phyloP scores from a whole-genome alignment of 2,113 vertebrate genomes.

The Corynorhinus townsendii region DNA sequence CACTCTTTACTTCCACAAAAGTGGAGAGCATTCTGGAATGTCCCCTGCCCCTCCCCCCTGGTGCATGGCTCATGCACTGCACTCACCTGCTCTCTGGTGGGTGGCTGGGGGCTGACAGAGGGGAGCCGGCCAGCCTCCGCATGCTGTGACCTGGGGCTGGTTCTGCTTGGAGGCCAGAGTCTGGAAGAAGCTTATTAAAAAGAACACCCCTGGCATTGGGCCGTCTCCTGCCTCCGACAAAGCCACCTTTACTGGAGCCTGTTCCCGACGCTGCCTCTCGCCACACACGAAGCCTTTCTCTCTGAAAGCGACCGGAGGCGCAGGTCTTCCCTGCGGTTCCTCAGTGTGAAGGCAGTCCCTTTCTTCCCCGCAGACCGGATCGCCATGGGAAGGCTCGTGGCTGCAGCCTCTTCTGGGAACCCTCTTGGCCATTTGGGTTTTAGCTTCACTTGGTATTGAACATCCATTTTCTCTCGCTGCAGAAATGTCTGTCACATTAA shows the following conservation, averaged over 20 bases:
- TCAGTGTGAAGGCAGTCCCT: neutral
- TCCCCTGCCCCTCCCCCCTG: neutral
- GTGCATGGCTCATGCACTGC: neutral
- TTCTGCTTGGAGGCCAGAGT: neutral
- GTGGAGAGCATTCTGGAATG: neutral
- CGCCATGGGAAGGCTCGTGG: neutral
- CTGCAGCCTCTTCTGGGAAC: neutral
- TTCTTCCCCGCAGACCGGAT: too few species aligned
- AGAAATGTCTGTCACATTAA: neutral
- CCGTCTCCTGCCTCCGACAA: neutral
- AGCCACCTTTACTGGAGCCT: neutral
- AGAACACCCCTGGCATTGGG: neutral
- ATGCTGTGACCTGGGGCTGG: neutral
- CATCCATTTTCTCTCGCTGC: neutral
- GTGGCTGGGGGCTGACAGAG: neutral
- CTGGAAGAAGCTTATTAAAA: neutral
- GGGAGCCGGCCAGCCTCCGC: neutral
- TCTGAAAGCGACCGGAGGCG: slow-evolving; percentile 12
- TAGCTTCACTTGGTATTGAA: neutral
- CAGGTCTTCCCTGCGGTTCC: neutral
- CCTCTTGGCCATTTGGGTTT: neutral
- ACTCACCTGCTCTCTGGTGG: neutral
- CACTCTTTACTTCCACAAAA: neutral
- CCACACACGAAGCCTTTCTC: neutral
- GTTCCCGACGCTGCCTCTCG: neutral